A percentile compares a stretch with the other conserved stretches of the same genome.
These are phyloP conservation scores for Hyalella azteca DNA, from an alignment of 2,888 invertebrate genomes.

Conservation along the genomic window DNA sequence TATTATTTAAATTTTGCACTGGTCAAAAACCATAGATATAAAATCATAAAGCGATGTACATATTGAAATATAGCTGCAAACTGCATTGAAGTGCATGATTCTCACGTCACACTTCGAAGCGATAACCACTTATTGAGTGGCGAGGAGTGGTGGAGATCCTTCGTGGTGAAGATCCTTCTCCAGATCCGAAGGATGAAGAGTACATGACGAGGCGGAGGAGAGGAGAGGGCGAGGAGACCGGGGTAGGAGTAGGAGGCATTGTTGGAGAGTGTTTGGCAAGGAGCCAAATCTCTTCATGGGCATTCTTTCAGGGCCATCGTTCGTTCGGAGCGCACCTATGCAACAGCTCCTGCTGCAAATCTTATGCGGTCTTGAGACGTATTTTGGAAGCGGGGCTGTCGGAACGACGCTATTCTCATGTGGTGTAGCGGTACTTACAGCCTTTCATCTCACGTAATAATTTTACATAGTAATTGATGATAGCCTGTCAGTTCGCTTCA, in stretches of 20 bases:
- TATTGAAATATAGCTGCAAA: too few relatives aligned
- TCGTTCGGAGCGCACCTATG: background rate
- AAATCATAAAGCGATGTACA: too few relatives aligned
- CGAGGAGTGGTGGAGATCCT: too few relatives aligned
- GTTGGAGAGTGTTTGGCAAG: background rate
- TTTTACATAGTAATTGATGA: background rate
- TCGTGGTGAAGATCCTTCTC: too few relatives aligned
- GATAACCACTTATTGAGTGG: too few relatives aligned
- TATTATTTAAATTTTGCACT: too few relatives aligned
- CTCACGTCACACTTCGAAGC: too few relatives aligned
- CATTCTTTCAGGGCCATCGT: slow-evolving; percentile 18
- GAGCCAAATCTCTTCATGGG: slow-evolving; percentile 23
- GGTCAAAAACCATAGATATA: too few relatives aligned
- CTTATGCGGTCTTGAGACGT: background rate
- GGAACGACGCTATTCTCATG: slow-evolving; percentile 7
- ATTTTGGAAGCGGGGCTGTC: background rate
- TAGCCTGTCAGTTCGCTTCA: background rate
- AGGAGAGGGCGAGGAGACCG: background rate
- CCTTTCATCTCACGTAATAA: background rate
- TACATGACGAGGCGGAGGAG: background rate
- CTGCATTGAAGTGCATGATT: too few relatives aligned
- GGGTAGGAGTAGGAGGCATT: background rate
- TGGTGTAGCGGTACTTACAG: background rate
- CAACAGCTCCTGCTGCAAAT: slow-evolving; percentile 6
- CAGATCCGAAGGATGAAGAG: too few relatives aligned